phyloP scores from a whole-genome alignment of 2,113 vertebrate species.

The Thomomys bottae region DNA sequence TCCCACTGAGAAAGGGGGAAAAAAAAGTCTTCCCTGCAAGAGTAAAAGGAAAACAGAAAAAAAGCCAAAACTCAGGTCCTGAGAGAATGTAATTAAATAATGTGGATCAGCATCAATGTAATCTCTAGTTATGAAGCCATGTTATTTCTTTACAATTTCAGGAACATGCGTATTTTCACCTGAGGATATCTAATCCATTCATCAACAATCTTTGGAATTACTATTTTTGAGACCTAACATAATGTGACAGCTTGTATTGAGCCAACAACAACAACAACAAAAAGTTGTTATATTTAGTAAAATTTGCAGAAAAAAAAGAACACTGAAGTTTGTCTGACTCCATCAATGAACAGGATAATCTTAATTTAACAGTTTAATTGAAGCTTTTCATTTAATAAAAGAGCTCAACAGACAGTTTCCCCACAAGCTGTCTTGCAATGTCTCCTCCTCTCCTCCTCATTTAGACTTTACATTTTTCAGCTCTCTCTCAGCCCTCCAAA shows the following conservation, averaged over 20 bases:
- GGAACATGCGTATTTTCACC: slow-evolving; percentile 34
- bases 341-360: slow-evolving; percentile 85
- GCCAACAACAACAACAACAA: slow-evolving; percentile 80
- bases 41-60: no score
- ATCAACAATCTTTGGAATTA: slow-evolving; percentile 46
- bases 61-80: background rate
- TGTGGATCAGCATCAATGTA: background rate
- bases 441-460: slow-evolving; percentile 71
- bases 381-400: slow-evolving; percentile 75
- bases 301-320: slow-evolving; percentile 70
- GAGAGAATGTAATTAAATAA: background rate
- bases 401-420: slow-evolving; percentile 80
- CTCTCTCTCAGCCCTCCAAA: slow-evolving; percentile 65
- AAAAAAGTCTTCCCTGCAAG: no score
- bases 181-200: slow-evolving; percentile 53
- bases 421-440: slow-evolving; percentile 50
- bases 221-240: slow-evolving; percentile 82
- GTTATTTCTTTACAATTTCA: background rate
- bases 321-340: slow-evolving; percentile 69
- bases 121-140: background rate
- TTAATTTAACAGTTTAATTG: slow-evolving; percentile 73
- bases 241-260: slow-evolving; percentile 81
- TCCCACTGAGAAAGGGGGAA: background rate
- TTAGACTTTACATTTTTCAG: slow-evolving; percentile 79
- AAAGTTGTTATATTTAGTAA: slow-evolving; percentile 75